Base-by-base conservation (phyloP, 2,888 invertebrate species). In the Tipula confusa region DNA sequence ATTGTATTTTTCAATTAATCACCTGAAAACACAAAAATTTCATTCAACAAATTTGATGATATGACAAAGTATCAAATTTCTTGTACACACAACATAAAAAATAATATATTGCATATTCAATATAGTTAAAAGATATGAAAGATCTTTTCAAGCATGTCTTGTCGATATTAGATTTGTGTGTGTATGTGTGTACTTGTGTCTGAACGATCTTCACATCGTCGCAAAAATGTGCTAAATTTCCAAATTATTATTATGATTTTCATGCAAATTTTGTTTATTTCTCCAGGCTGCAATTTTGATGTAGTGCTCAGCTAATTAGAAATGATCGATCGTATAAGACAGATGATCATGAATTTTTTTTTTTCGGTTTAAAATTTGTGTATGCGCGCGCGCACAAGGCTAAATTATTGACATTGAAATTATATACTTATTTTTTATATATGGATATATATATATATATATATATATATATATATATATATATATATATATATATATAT, bases 1-100 rank as follows among this genome's bases (percentile, higher is more conserved):
- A n/a, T n/a, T n/a, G n/a, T n/a, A n/a, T n/a, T n/a, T n/a, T n/a
- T n/a, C n/a, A 64, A 64, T 64, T 64, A 64, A 64, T 64, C 64
- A 64, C 64, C 64, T 64, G 64, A 64, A 64, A 64, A 64, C 64
- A 64, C 64, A 64, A 64, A 64, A 64, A 64, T 64, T 48, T 24
- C 18, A 64, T 64, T 64, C 64, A 64, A 38, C 64, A 9, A 64
- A 24, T 9, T 64, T 64, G 64, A 64, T 64, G 64, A 64, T 64
- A 24, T 24, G 64, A 64, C 64, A 64, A 64, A 64, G 64, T 64
- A 64, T 64, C 64, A 24, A 64, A 64, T 64, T 64, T 43, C 43
- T 15, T 43, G 43, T 43, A 43, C 15, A 64, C 64, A 64, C 5
- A 24, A 64, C n/a, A 38, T n/a, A n/a, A 6, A 43, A 43, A 43